A percentile compares a stretch with the other conserved stretches of the same genome.
Conservation (phyloP, 2,113 vertebrate species). For the Tyto alba region DNA sequence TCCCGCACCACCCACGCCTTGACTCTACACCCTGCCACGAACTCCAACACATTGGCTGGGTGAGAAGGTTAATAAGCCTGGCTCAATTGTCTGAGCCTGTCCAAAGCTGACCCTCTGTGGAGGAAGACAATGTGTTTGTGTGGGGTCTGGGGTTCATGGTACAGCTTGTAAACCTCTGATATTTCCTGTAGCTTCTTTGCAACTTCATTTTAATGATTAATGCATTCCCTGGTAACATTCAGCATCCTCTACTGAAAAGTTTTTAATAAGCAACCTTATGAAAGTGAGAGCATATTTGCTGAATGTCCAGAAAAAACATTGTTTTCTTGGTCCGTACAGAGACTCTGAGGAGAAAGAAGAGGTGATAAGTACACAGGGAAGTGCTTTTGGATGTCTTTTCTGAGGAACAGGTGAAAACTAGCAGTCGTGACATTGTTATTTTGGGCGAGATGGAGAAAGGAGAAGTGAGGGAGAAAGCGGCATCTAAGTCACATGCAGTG, state of each 20-base stretch:
- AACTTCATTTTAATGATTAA: not conserved
- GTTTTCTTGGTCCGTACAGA: not conserved
- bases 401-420: not conserved
- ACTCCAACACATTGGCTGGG: not conserved
- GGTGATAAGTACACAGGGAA: not conserved
- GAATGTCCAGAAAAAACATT: not conserved
- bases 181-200: not conserved
- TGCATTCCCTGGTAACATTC: not conserved
- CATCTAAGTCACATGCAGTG: not conserved
- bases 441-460: not conserved
- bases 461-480: not conserved
- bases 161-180: not conserved
- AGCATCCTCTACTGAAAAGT: not conserved
- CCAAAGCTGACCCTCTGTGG: not conserved
- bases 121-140: not conserved
- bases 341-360: not conserved
- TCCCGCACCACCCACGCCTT: not conserved
- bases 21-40: not conserved
- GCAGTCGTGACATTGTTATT: not conserved
- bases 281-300: not conserved
- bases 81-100: not conserved
- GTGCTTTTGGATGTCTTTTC: not conserved
- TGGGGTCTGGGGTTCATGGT: not conserved
- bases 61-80: not conserved
- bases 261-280: not conserved